phyloP scores from a whole-genome alignment of 2,113 vertebrate genomes.

The Perca schrenkii region DNA sequence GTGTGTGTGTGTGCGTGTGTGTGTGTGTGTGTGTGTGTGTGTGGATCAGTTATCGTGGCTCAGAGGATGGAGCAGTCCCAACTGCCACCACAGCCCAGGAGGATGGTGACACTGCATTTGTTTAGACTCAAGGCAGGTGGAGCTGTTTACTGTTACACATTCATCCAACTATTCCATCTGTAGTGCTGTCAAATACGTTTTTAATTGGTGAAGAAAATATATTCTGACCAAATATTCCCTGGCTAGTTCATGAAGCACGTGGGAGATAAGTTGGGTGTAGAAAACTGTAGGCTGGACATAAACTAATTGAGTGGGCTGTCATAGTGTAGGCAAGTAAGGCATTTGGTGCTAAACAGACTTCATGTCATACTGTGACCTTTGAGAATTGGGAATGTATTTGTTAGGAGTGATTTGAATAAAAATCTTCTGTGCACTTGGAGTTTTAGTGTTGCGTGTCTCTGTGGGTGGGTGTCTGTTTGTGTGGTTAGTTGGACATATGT shows the following conservation, averaged over 20 bases:
- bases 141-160: conserved; percentile 28
- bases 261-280: conserved; percentile 55
- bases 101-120: conserved; percentile 28
- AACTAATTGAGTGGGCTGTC: conserved; percentile 68
- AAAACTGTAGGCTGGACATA: conserved; percentile 63
- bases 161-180: conserved; percentile 2
- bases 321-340: conserved; percentile 61
- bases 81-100: conserved; percentile 8
- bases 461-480: conserved; percentile 38
- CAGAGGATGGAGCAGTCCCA: conserved; percentile 17
- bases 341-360: conserved; percentile 75
- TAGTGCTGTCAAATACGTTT: conserved; percentile 23
- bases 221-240: conserved; percentile 42
- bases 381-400: conserved; percentile 53
- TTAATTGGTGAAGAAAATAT: conserved; percentile 43
- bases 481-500: conserved; percentile 57
- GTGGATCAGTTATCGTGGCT: conserved; percentile 1
- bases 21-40: not conserved
- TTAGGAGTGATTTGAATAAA: conserved; percentile 38
- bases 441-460: conserved; percentile 31
- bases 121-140: conserved; percentile 26
- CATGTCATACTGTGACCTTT: conserved; percentile 70
- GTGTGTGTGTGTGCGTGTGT: conserved; percentile 1
- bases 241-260: conserved; percentile 47
- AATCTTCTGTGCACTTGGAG: conserved; percentile 15